Base-by-base conservation (phyloP, 1,140 invertebrate species). In the Caenorhabditis brenneri region DNA sequence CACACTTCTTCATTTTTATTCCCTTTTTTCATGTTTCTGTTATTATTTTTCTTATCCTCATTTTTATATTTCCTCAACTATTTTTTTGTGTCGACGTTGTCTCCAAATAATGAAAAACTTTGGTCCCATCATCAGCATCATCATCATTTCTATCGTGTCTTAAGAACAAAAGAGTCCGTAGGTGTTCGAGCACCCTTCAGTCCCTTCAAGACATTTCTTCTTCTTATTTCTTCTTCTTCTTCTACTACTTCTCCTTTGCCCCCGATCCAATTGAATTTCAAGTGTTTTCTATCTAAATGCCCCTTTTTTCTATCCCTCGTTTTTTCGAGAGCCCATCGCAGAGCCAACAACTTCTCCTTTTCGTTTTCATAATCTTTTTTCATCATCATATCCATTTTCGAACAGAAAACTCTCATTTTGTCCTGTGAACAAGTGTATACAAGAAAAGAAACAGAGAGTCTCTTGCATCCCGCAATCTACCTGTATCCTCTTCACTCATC, bases 241-340 rank as follows among this genome's bases (percentile, higher is more conserved):
- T 24, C 19, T 65, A 36, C 16, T 65, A 7, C 58, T 16, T 33
- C 31, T 42, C 2, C 36, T 74, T 65, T 33, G 31, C 58, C 65
- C 65, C 65, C 65, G 65, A 74, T 74, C 36, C 65, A 74, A 74
- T 74, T 74, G 65, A 74, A 74, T 74, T 74, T 74, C 65, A 74
- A 74, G 65, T 74, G 65, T 74, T 74, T 74, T 42, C 65, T 74
- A 74, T 74, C 65, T 74, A 74, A 74, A 74, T 74, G 65, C 65
- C 65, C 33, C 65, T 74, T 74, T 74, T 42, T 74, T 42, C 36
- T 74, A 12, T 42, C n/a, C 15, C 22, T 42, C 36, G 27, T 74
- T n/a, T 2, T 74, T 74, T 74, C 22, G n/a, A 42, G 65, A 74
- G 65, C 33, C 12, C 36, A 24, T 7, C n/a, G 36, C 33, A 42